Evolutionary conservation across 1,140 invertebrate genomes (phyloP), one percentile per base, ranked within the genome.

Genomic region (Drosophila yakuba): DNA sequence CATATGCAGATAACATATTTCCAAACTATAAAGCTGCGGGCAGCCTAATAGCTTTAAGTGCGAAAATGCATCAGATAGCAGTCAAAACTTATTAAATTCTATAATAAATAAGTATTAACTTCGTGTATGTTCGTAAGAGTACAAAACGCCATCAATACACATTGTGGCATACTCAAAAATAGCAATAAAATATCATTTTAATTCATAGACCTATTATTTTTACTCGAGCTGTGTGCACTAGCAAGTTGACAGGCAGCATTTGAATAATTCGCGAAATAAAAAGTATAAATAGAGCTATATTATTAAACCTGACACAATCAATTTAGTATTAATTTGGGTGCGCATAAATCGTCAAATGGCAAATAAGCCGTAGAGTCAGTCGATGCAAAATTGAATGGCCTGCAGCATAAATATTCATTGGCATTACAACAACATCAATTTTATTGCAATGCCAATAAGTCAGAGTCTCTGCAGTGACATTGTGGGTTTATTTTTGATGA

Each of bases 341-440:
- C 55, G 75, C 74, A 86, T 82, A 85, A 86, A 85, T 86, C 68
- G 62, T 56, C 45, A 55, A 75, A 57, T 23, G 39, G 74, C 79
- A 88, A 76, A 88, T 82, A 86, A 86, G 83, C 78, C 74, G 69
- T 64, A 88, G 51, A 80, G 80, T 63, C 61, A 68, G 20, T 58
- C 28, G 52, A 80, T 85, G 76, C 63, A 74, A 80, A 84, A 85
- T 88, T 82, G 88, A 83, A 86, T 69, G 67, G 71, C 71, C 69
- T 63, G 74, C 51, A 57, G 62, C 72, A 88, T 88, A 86, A 86
- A 86, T 86, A 86, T 86, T 86, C 75, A 86, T 88, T 86, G 83
- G 66, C 58, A 77, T 84, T 80, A 74, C 81, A 84, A 74, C 47
- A 38, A 78, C 47, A 38, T 38, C n/a, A 80, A 57, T 67, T 80